These are phyloP conservation scores for Sebastes umbrosus DNA, from an alignment of 2,797 vertebrate species.

Conservation along the genomic window DNA sequence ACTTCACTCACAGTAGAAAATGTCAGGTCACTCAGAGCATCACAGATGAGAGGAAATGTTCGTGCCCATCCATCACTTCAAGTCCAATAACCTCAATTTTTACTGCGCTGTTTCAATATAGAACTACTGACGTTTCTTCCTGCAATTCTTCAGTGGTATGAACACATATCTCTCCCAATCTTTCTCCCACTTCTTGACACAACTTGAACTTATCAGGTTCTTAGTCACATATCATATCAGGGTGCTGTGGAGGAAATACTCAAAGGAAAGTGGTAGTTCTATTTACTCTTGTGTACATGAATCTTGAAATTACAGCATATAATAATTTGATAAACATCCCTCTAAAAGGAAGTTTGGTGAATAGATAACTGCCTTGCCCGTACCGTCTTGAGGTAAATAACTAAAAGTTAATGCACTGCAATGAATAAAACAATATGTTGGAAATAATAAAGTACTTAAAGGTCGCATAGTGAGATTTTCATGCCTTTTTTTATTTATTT, in stretches of 20 bases:
- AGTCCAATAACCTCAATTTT: conserved; percentile 13
- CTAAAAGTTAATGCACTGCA: not conserved
- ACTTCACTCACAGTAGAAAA: conserved; percentile 28
- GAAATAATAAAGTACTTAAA: not conserved
- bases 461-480: not conserved
- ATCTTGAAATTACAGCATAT: not conserved
- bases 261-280: not conserved
- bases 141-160: not conserved
- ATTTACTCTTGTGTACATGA: not conserved
- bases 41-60: conserved; percentile 21
- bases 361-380: not conserved
- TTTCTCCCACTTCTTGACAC: not conserved
- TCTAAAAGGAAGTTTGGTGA: not conserved
- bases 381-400: not conserved
- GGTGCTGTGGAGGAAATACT: not conserved
- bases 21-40: conserved; percentile 41
- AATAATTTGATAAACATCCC: not conserved
- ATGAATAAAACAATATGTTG: not conserved
- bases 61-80: conserved; percentile 42
- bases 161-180: not conserved
- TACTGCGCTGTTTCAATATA: conserved; percentile 9
- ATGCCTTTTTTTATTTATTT: no score
- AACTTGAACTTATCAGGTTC: not conserved
- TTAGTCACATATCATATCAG: not conserved
- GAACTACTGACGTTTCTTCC: not conserved